These are phyloP conservation scores for Muntiacus reevesi DNA, from an alignment of 2,113 vertebrate species.

Conservation along the genomic window DNA sequence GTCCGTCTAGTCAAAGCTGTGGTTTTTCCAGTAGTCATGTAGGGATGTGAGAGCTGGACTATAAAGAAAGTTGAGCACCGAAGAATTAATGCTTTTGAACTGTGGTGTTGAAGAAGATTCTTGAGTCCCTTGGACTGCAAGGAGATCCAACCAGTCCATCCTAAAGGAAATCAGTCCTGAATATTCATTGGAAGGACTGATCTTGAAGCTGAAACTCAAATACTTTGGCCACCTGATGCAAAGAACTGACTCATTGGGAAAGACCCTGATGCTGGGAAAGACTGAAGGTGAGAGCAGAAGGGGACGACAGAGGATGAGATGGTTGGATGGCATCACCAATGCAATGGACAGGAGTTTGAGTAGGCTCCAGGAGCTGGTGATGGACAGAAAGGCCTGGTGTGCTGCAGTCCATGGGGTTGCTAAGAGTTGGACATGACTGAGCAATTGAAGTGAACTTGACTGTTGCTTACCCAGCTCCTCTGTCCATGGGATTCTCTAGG, in stretches of 20 bases:
- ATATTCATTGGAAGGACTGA: not conserved
- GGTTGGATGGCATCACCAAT: not conserved
- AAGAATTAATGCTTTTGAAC: not conserved
- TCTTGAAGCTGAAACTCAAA: not conserved
- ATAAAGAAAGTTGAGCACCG: not conserved
- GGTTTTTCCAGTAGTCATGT: not conserved
- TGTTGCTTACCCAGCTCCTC: not conserved
- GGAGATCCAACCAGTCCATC: not conserved
- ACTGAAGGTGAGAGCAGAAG: not conserved
- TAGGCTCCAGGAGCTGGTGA: not conserved
- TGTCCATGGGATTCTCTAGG: not conserved
- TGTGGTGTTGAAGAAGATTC: not conserved
- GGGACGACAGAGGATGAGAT: not conserved
- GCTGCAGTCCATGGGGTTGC: accelerated
- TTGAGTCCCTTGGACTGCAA: not conserved
- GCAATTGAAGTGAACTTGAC: not conserved
- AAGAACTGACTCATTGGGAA: not conserved
- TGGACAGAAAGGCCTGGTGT: not conserved
- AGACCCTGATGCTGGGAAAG: not conserved
- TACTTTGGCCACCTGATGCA: not conserved
- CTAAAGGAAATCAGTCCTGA: not conserved
- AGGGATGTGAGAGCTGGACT: not conserved
- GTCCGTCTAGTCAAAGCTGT: not conserved
- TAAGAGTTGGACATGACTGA: not conserved
- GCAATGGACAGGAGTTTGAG: not conserved